Base-by-base conservation (phyloP, 2,113 vertebrate genomes). In the Corythornis madagascariensis region DNA sequence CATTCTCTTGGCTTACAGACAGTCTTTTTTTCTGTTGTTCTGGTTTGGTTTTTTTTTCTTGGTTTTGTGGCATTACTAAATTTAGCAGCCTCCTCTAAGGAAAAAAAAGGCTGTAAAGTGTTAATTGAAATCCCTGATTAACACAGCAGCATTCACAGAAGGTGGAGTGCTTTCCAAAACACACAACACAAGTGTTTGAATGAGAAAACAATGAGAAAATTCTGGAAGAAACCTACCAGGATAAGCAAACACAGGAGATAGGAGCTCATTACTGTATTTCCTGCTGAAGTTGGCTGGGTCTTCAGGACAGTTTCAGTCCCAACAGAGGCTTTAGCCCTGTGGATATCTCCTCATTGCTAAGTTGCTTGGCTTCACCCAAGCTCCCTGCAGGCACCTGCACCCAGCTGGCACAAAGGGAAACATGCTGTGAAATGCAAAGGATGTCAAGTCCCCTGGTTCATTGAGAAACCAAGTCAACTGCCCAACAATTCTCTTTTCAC, bases 81-180 rank as follows among this genome's bases (percentile, higher is more conserved):
- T 94, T 92, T 96, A 93, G 70, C 70, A 79, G 72, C n/a, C 19
- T 55, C 35, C 45, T 83, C 56, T 82, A 72, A 90, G n/a, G 43
- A 64, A 90, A 64, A 64, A 35, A 53, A 56, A 72, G n/a, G 45
- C 24, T 93, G 70, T 90, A 90, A 90, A 93, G 55, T 82, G 63
- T 73, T 96, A 76, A 33, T 60, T 35, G 57, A 88, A 92, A 78
- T 45, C 83, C n/a, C 72, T 31, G 59, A 84, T 95, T 92, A 95
- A 92, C 2, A 8, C 61, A 82, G 70, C 53, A 69, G 73, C 76
- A 40, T 74, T 93, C 82, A 64, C 31, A 56, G 65, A 77, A 81
- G 11, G 9, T 70, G 80, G 60, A 91, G 25, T 10, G n/a, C 48
- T 81, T 72, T 88, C 77, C 69, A 90, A 86, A 88, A 86, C 83